Evolutionary conservation across 2,888 invertebrate genomes (phyloP), one percentile per base, ranked within the genome.

Genomic region (Sabellastarte sp.): DNA sequence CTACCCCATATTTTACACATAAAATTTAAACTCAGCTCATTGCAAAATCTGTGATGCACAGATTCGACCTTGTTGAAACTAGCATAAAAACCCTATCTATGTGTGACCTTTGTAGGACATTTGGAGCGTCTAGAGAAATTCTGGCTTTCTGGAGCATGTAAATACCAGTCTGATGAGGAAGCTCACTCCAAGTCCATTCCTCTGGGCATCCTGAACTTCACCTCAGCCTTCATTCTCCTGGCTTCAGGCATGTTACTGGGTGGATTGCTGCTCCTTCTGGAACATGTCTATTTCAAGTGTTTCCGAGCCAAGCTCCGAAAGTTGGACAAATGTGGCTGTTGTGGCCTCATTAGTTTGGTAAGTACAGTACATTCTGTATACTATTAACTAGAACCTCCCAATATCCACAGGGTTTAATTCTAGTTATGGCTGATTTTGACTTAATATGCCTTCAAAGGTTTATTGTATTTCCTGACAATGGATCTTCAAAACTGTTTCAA

Each of bases 131-230:
- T 98, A 73, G 89, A 97, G 76, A 84, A 86, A 65, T 90, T 93
- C 80, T 98, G 98, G 98, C 92, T 98, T 90, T 95, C 96, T 0
- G 96, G 98, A 41, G 92, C 94, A 1, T 97, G 96, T 83, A 91
- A 93, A 76, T 91, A 93, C 76, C 93, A 93, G 1, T 93, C 93
- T 70, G 93, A 93, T 81, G 91, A 94, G 83, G 74, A 76, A 57
- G 77, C 77, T 2, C 93, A 94, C 92, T 93, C 84, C 5, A 5
- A 10, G 53, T 85, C 84, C 67, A 81, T 84, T 57, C 85, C 86
- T 15, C 76, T 87, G 50, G 87, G 86, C 52, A 84, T 87, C 57
- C 83, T 86, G 84, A 98, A 99, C 87, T 99, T 99, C 86, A 90
- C 97, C 81, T 95, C 95, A 67, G 98, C 98, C 59, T 99, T 98